Percentiles rank a stretch among this genome's conserved stretches.
Conservation (phyloP, 2,113 vertebrate species). For the Psephotus haematonotus region DNA sequence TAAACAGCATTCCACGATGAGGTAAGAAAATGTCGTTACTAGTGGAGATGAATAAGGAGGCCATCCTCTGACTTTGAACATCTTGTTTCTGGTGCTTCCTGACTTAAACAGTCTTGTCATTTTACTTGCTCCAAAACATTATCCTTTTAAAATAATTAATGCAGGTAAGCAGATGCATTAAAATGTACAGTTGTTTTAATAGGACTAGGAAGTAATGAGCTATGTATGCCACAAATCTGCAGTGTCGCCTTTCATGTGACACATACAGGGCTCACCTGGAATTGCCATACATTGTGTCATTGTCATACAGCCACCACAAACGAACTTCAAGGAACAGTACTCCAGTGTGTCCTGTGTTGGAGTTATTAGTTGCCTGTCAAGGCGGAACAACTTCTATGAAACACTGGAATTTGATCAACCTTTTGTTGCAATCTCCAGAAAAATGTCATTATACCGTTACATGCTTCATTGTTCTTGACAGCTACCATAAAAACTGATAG, state of each 20-base stretch:
- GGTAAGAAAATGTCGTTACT: not conserved
- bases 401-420: not conserved
- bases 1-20: not conserved
- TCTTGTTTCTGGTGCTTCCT: not conserved
- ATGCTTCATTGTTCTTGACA: not conserved
- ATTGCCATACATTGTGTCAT: accelerated
- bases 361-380: not conserved
- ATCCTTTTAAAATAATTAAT: not conserved
- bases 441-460: not conserved
- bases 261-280: not conserved
- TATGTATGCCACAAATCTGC: not conserved
- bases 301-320: not conserved
- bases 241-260: accelerated
- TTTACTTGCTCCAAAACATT: not conserved
- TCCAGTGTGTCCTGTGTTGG: not conserved
- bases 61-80: not conserved
- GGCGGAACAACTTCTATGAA: not conserved
- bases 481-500: not conserved
- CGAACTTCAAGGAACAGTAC: not conserved
- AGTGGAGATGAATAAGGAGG: not conserved
- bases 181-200: not conserved
- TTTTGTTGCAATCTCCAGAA: not conserved
- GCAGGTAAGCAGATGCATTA: not conserved
- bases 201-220: not conserved
- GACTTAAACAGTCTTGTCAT: not conserved